Evolutionary conservation across 1,140 invertebrate species (phyloP).

Genomic region (Temnothorax curvispinosus): DNA sequence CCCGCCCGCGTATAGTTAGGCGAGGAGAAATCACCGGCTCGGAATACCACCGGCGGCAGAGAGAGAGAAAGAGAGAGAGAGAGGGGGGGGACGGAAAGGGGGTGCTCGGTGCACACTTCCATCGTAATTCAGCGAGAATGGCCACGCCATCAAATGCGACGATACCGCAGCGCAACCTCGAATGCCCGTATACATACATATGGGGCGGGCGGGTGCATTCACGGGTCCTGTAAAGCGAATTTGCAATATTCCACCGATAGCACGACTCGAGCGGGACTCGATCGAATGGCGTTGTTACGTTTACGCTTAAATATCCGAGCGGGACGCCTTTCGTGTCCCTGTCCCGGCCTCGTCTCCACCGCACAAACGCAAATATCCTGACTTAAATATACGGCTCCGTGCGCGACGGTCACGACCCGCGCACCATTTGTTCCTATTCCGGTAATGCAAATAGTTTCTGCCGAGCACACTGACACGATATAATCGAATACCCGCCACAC

Average conservation of each 20-base stretch:
- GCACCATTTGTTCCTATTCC: constrained; percentile 35
- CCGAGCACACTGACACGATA: constrained; percentile 24
- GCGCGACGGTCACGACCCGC: background rate
- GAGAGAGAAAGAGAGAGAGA: too few relatives aligned
- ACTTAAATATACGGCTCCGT: constrained; percentile 39
- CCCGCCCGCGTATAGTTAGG: constrained; percentile 16
- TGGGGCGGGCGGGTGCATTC: background rate
- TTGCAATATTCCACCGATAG: constrained; percentile 46
- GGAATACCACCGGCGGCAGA: constrained; percentile 24
- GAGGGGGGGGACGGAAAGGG: background rate
- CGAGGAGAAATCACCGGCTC: constrained; percentile 53
- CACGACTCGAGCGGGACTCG: background rate
- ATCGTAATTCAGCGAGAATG: constrained; percentile 80
- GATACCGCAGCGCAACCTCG: constrained; percentile 52
- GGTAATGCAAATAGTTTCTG: constrained; percentile 35
- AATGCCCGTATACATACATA: constrained; percentile 39
- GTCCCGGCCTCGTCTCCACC: background rate
- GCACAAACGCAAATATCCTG: constrained; percentile 32
- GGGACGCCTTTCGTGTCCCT: constrained; percentile 11
- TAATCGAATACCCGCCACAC: constrained; percentile 23
- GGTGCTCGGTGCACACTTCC: constrained; percentile 63
- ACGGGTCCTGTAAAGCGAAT: constrained; percentile 14
- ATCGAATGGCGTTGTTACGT: constrained; percentile 14
- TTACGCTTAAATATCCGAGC: constrained; percentile 27
- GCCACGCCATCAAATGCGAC: constrained; percentile 77